A percentile compares a stretch with the other conserved stretches of the same genome.
phyloP scores from a whole-genome alignment of 2,113 vertebrate genomes.

The Colinus virginianus region DNA sequence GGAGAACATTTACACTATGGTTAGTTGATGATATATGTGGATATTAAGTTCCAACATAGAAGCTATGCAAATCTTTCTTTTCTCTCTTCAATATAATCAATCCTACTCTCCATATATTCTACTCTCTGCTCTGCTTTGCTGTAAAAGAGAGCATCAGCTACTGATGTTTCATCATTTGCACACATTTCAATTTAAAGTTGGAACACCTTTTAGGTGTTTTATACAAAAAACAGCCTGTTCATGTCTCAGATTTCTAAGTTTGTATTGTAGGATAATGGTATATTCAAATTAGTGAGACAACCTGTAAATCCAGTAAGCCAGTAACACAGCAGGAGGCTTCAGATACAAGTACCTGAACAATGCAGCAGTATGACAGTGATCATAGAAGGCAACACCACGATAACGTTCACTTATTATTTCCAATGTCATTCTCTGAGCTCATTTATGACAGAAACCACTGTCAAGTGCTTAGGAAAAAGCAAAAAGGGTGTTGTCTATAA shows the following conservation, averaged over 20 bases:
- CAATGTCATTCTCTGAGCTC: background rate
- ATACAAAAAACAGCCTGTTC: background rate
- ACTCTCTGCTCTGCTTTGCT: background rate
- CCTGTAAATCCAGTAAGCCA: background rate
- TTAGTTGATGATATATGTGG: background rate
- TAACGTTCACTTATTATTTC: background rate
- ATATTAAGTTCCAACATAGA: slow-evolving; percentile 11
- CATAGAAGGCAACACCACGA: fast-evolving
- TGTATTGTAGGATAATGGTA: background rate
- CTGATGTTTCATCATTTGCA: background rate
- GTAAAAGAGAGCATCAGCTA: background rate
- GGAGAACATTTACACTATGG: slow-evolving; percentile 13
- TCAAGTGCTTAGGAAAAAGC: background rate
- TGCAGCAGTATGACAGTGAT: fast-evolving
- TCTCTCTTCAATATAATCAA: slow-evolving; percentile 1
- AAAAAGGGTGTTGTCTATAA: fast-evolving
- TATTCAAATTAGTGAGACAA: background rate
- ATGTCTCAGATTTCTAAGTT: background rate
- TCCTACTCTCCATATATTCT: background rate
- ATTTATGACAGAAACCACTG: background rate
- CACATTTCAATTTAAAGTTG: background rate
- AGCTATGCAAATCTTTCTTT: slow-evolving; percentile 36
- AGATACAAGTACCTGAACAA: background rate
- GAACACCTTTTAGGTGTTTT: background rate
- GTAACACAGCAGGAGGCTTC: background rate